Evolutionary conservation across 2,888 invertebrate species (phyloP).

Genomic region (Sturmia bella): DNA sequence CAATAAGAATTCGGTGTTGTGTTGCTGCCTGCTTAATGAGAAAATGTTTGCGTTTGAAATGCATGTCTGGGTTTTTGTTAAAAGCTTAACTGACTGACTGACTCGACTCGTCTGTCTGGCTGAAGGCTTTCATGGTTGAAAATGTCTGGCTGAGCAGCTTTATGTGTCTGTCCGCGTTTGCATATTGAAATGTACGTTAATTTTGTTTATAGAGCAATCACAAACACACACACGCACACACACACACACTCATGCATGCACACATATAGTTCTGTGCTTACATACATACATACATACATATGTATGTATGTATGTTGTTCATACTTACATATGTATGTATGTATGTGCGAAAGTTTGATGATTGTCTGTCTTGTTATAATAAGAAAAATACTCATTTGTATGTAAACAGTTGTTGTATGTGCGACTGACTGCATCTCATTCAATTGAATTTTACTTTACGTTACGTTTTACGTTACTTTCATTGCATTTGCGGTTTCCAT

Average conservation of each 20-base stretch:
- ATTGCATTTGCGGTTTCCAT: slow-evolving; percentile 33
- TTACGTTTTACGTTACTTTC: slow-evolving; percentile 45
- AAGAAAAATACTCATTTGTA: too few species aligned
- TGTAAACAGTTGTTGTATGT: too few species aligned
- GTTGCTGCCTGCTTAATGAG: slow-evolving; percentile 34
- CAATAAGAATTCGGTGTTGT: slow-evolving; percentile 10
- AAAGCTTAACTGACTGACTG: slow-evolving; percentile 50
- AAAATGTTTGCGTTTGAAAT: slow-evolving; percentile 54
- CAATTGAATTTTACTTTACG: slow-evolving; percentile 21
- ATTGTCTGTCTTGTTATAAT: too few species aligned
- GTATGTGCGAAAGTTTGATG: too few species aligned
- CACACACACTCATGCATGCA: not conserved
- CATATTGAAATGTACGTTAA: slow-evolving; percentile 2
- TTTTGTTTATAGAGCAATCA: not conserved
- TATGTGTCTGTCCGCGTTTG: slow-evolving; percentile 1
- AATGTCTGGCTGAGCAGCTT: slow-evolving; percentile 22
- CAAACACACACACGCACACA: not conserved
- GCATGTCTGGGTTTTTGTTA: slow-evolving; percentile 45
- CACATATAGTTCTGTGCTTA: not conserved
- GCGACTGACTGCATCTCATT: slow-evolving; percentile 9
- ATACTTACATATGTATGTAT: too few species aligned
- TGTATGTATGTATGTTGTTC: too few species aligned
- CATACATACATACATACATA: too few species aligned
- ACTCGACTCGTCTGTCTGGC: slow-evolving; percentile 53
- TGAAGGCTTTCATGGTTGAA: slow-evolving; percentile 41